A percentile compares a stretch with the other conserved stretches of the same genome.
Evolutionary conservation across 2,888 invertebrate species (phyloP).

Genomic region (Altica lythri): DNA sequence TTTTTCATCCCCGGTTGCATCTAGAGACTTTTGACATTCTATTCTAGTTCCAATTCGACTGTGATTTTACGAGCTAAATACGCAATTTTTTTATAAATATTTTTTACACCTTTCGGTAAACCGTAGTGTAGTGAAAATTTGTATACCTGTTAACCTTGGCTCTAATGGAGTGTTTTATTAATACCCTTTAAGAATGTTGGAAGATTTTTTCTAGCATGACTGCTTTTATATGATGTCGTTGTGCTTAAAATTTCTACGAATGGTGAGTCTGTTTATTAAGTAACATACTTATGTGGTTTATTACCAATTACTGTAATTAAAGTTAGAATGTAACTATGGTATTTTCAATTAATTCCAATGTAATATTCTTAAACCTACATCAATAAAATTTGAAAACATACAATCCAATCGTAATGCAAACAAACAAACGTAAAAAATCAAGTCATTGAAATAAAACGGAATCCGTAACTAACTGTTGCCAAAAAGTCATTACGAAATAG

Average conservation of each 20-base stretch:
- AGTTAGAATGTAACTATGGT: too few relatives aligned
- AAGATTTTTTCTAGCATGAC: conserved; percentile 21
- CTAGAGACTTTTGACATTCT: conserved; percentile 20
- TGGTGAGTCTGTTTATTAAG: too few relatives aligned
- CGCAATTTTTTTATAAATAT: conserved; percentile 1
- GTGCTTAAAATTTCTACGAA: conserved; percentile 56
- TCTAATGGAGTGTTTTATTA: not conserved
- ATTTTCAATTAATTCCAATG: too few relatives aligned
- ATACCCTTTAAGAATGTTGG: conserved; percentile 3
- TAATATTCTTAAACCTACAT: too few relatives aligned
- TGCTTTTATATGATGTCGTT: conserved; percentile 47
- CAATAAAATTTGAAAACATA: too few relatives aligned
- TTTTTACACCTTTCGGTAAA: too few relatives aligned
- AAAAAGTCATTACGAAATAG: conserved; percentile 28
- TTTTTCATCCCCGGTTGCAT: conserved; percentile 37
- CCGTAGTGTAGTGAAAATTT: not conserved
- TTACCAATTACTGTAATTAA: too few relatives aligned
- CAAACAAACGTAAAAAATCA: conserved; percentile 10
- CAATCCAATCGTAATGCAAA: too few relatives aligned
- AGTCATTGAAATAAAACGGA: conserved; percentile 16
- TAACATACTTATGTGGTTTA: too few relatives aligned
- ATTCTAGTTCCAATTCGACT: conserved; percentile 6
- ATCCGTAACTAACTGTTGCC: conserved; percentile 12
- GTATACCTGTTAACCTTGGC: conserved; percentile 32
- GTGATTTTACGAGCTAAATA: conserved; percentile 16